Evolutionary conservation across 2,797 vertebrate genomes (phyloP).

Genomic region (Sebastes diploproa): DNA sequence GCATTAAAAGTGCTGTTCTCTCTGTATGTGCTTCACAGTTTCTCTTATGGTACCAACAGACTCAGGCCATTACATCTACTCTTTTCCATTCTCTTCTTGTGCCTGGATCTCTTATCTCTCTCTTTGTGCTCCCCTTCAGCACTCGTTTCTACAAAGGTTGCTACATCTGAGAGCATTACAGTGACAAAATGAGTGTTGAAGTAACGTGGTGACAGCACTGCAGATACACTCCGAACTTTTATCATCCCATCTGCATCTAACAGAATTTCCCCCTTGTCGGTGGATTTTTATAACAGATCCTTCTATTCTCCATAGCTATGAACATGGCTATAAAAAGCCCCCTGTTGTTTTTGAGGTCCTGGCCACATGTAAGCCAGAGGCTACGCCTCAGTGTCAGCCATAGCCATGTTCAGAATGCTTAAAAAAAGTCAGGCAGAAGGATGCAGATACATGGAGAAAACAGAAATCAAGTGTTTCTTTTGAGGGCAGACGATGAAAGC

Average conservation of each 20-base stretch:
- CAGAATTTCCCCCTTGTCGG: not conserved
- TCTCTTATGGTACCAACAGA: slow-evolving; percentile 17
- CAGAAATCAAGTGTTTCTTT: slow-evolving; percentile 21
- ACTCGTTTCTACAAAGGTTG: slow-evolving; percentile 37
- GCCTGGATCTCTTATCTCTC: slow-evolving; percentile 32
- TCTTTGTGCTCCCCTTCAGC: slow-evolving; percentile 15
- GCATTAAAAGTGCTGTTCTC: not conserved
- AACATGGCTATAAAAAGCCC: not conserved
- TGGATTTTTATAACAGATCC: slow-evolving; percentile 7
- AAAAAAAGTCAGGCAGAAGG: slow-evolving; percentile 20
- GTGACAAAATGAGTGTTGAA: slow-evolving; percentile 35
- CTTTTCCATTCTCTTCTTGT: slow-evolving; percentile 6
- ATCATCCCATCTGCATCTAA: slow-evolving; percentile 36
- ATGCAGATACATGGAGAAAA: slow-evolving; percentile 41
- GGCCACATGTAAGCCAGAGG: slow-evolving; percentile 45
- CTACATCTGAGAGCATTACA: slow-evolving; percentile 38
- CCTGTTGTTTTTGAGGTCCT: slow-evolving; percentile 18
- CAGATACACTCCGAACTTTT: slow-evolving; percentile 36
- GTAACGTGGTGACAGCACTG: slow-evolving; percentile 11
- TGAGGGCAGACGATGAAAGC: slow-evolving; percentile 53
- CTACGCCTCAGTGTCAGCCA: slow-evolving; percentile 22
- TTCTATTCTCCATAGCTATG: not conserved
- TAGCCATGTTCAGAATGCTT: slow-evolving; percentile 27
- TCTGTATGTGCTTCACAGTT: slow-evolving; percentile 3
- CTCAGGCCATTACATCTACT: slow-evolving; percentile 31